Percentiles rank a stretch among this genome's conserved stretches.
phyloP scores from a whole-genome alignment of 2,888 invertebrate genomes.

The Eilema griseolum region DNA sequence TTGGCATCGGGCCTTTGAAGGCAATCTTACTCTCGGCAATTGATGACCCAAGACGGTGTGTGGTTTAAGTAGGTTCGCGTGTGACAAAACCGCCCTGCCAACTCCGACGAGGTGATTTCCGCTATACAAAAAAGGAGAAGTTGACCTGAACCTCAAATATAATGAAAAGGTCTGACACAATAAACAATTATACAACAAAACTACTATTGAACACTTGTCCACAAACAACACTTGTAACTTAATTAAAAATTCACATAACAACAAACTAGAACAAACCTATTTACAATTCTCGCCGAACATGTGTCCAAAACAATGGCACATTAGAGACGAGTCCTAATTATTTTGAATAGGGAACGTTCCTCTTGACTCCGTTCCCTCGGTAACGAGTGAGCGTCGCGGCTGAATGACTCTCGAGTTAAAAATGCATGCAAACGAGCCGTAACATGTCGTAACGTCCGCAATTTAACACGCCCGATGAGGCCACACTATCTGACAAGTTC shows the following conservation, averaged over 20 bases:
- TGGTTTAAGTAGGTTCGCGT: no score
- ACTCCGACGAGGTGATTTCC: no score
- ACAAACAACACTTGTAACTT: neutral
- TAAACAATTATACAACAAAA: neutral
- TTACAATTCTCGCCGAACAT: conserved; percentile 8
- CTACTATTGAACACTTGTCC: neutral
- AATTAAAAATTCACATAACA: conserved; percentile 4
- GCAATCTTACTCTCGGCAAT: no score
- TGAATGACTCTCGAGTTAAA: conserved; percentile 62
- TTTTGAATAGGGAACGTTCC: conserved; percentile 42
- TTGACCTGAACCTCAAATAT: no score
- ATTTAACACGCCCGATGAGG: conserved; percentile 38
- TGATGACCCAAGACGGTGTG: no score
- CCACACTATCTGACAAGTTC: conserved; percentile 22
- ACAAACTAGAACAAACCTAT: neutral
- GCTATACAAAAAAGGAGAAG: no score
- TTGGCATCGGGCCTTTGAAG: no score
- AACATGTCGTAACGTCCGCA: conserved; percentile 47
- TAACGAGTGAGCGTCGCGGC: conserved; percentile 56
- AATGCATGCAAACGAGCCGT: conserved; percentile 65
- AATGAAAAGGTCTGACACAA: neutral
- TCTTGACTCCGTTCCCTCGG: conserved; percentile 66
- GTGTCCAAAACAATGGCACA: conserved; percentile 26
- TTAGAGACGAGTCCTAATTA: conserved; percentile 49
- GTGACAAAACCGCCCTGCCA: no score